phyloP scores from a whole-genome alignment of 2,797 vertebrate genomes.

The Echeneis naucrates region DNA sequence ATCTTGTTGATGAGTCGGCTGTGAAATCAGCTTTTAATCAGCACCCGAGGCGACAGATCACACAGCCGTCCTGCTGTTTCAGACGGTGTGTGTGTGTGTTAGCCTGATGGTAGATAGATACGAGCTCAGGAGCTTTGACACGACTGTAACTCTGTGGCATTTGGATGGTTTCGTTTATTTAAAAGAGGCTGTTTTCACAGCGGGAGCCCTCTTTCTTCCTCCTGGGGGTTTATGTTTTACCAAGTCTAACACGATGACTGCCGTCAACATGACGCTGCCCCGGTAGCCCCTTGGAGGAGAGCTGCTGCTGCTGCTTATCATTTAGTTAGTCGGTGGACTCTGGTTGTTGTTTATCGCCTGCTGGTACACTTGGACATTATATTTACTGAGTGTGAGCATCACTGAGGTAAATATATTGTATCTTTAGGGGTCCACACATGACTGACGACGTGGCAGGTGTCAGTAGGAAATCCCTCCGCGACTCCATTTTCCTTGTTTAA shows the following conservation, averaged over 20 bases:
- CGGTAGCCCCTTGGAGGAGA: no score
- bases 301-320: no score
- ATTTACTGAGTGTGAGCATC: no score
- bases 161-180: neutral
- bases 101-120: no score
- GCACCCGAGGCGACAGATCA: rapidly evolving
- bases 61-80: rapidly evolving
- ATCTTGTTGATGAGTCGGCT: rapidly evolving
- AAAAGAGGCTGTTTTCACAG: rapidly evolving
- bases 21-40: neutral
- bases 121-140: conserved; percentile 29
- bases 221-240: no score
- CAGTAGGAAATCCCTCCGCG: neutral
- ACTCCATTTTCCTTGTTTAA: neutral
- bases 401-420: no score
- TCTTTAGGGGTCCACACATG: neutral
- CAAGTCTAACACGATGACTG: neutral
- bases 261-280: no score
- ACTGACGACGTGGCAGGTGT: neutral
- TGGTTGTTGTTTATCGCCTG: no score
- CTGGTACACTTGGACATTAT: no score
- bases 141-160: conserved; percentile 48
- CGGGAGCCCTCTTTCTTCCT: no score
- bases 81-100: no score
- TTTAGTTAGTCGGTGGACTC: no score